These are phyloP conservation scores for Montipora efflorescens DNA, from an alignment of 64 coral and sea anemone species.

Conservation along the genomic window DNA sequence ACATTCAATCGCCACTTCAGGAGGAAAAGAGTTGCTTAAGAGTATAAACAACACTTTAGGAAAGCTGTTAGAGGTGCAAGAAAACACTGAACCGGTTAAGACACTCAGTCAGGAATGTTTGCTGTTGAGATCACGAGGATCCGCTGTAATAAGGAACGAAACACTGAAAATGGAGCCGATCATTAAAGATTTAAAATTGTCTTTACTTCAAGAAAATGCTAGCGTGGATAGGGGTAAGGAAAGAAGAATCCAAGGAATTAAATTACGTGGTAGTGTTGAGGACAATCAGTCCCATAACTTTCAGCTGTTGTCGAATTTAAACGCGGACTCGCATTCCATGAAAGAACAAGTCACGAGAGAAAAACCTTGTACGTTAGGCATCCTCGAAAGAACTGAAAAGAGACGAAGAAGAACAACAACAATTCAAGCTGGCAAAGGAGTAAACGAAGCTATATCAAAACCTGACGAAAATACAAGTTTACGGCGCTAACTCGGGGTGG, in stretches of 20 bases:
- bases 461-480: neutral
- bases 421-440: neutral
- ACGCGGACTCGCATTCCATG: neutral
- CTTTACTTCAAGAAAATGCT: constrained; percentile 22
- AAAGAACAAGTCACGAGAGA: constrained; percentile 23
- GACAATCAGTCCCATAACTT: neutral
- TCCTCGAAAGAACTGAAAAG: neutral
- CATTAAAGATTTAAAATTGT: neutral
- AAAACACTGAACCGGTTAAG: neutral
- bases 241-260: neutral
- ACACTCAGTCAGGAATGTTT: neutral
- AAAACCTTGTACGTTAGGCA: neutral
- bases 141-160: neutral
- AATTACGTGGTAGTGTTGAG: constrained; percentile 22
- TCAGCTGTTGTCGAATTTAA: neutral
- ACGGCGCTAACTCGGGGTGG: neutral
- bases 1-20: constrained; percentile 13
- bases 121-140: constrained; percentile 4
- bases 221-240: neutral
- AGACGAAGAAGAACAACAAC: neutral
- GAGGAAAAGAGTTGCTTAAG: constrained; percentile 25
- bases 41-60: constrained; percentile 59
- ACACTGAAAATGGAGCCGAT: neutral
- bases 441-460: neutral
- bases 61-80: constrained; percentile 31